Evolutionary conservation across 2,797 vertebrate species (phyloP), one percentile per base, ranked within the genome.

Genomic region (Morus bassanus): DNA sequence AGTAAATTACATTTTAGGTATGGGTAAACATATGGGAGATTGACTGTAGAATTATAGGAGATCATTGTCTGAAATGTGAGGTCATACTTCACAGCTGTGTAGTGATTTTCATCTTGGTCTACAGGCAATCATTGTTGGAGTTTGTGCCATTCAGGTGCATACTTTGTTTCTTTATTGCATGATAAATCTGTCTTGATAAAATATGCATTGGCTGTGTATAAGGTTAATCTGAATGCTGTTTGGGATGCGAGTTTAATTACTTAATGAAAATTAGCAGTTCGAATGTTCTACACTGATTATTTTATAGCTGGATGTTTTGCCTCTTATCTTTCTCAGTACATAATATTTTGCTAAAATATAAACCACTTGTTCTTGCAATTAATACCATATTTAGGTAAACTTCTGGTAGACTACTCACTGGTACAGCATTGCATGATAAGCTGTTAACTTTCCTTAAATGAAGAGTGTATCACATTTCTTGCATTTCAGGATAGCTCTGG

Each of bases 401-500:
- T 59, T 63, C 16, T 87, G 43, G 15, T 88, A 53, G 85, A 30
- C 60, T 63, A 2, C 56, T 82, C 15, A 13, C 2, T 73, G 31
- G 21, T 53, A 60, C 54, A 72, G 14, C 13, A 4, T 10, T 41
- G 39, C 61, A 6, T 17, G 41, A 46, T 73, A 84, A 89, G 48
- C 31, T 88, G 33, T 73, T 77, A 18, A 35, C 18, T 91, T 69
- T 23, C 27, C 45, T 64, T 68, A 39, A 50, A 11, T 91, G 43
- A 81, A 35, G 67, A 70, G 3, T 11, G 4, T 72, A 1, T 77
- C 12, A 2, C 21, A 51, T 94, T 37, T 85, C 94, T 94, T 96
- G 67, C 83, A 57, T 96, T 98, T 98, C 97, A 99, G 99, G 99
- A 99, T 98, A 99, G 99, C 97, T 99, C 99, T 94, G 99, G 99